phyloP scores from a whole-genome alignment of 2,797 vertebrate species.

The Clarias pachynema region DNA sequence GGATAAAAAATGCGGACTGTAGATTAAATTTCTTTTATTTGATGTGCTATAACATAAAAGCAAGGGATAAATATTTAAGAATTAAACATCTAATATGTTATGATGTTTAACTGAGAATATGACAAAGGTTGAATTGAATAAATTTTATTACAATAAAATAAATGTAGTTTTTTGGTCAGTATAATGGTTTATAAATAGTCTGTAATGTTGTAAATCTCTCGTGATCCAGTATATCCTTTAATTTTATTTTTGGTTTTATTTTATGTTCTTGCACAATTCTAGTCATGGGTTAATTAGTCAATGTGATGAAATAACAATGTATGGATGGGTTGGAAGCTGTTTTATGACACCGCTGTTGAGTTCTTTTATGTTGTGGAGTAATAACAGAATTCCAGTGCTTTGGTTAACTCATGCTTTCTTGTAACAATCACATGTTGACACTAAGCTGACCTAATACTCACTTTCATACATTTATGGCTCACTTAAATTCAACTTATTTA shows the following conservation, averaged over 20 bases:
- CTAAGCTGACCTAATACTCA: neutral
- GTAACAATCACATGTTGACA: neutral
- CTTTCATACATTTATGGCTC: neutral
- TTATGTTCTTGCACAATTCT: neutral
- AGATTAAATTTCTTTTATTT: neutral
- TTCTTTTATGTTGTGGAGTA: neutral
- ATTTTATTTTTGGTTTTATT: neutral
- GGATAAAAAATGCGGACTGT: neutral
- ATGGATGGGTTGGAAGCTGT: neutral
- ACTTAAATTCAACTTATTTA: neutral
- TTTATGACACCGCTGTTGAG: neutral
- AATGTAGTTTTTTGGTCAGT: neutral
- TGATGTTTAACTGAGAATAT: neutral
- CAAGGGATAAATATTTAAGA: neutral
- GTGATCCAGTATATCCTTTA: neutral
- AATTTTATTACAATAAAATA: neutral
- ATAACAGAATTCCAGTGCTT: neutral
- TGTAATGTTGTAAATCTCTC: neutral
- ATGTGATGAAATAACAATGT: neutral
- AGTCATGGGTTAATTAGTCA: neutral
- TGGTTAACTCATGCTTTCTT: too few species aligned
- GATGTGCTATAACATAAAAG: neutral
- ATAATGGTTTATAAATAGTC: neutral
- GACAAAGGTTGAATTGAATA: neutral
- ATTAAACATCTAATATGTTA: conserved; percentile 1